Conservation (phyloP, 2,888 invertebrate species). For the Aphrophora alni region DNA sequence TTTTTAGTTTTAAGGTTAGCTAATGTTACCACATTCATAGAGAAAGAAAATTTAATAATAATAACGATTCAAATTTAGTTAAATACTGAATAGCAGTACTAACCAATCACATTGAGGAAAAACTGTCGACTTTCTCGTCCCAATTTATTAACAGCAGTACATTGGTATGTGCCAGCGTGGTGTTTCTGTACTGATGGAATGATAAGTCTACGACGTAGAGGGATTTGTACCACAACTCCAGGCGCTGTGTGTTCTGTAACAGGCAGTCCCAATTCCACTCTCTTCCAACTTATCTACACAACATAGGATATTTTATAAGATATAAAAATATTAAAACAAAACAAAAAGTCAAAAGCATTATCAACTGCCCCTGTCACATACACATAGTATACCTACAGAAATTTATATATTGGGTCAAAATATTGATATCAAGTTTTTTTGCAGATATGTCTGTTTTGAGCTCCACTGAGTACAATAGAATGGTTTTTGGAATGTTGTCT, state of each 20-base stretch:
- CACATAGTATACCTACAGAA: no score
- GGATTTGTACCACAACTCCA: slow-evolving; percentile 45
- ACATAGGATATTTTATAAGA: neutral
- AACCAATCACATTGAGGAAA: slow-evolving; percentile 45
- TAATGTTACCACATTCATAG: no score
- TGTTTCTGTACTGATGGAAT: slow-evolving; percentile 55
- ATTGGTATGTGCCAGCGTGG: slow-evolving; percentile 59
- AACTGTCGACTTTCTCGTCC: slow-evolving; percentile 53
- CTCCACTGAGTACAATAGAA: no score
- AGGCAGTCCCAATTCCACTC: slow-evolving; percentile 46
- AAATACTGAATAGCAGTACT: neutral
- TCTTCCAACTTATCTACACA: slow-evolving; percentile 49
- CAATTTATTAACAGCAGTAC: slow-evolving; percentile 57
- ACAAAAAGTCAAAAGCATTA: no score
- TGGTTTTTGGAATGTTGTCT: no score
- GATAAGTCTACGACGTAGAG: slow-evolving; percentile 47
- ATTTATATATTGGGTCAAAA: no score
- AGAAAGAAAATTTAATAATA: slow-evolving; percentile 12
- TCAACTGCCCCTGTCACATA: no score
- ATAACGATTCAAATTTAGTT: neutral
- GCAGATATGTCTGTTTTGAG: no score
- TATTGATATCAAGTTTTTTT: no score
- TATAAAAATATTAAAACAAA: neutral
- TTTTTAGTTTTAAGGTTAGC: no score
- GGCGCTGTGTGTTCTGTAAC: slow-evolving; percentile 49